phyloP scores from a whole-genome alignment of 64 coral and sea anemone genomes.

The Actinia tenebrosa region DNA sequence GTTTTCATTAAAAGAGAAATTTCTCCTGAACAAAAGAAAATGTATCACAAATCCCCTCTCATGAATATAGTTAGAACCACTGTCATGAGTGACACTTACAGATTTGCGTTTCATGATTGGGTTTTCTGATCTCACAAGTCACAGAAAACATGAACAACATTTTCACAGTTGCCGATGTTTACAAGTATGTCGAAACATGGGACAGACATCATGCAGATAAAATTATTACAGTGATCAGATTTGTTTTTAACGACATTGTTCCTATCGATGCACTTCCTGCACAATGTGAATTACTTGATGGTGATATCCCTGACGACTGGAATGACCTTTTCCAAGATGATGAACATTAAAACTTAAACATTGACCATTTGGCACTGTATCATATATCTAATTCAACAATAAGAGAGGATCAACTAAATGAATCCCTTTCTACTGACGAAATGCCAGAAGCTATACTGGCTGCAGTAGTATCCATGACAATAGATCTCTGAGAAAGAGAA shows the following conservation, averaged over 20 bases:
- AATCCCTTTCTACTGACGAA: neutral
- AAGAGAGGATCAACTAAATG: neutral
- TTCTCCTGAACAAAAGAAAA: neutral
- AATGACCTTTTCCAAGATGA: conserved; percentile 52
- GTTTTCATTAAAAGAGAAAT: neutral
- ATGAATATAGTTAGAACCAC: conserved; percentile 35
- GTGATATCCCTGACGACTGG: conserved; percentile 63
- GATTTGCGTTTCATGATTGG: conserved; percentile 52
- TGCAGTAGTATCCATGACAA: neutral
- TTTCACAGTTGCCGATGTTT: conserved; percentile 42
- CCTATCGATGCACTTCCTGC: neutral
- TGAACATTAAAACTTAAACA: conserved; percentile 51
- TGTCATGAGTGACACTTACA: conserved; percentile 42
- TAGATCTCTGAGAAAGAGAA: no score
- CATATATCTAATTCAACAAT: neutral
- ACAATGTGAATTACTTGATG: conserved; percentile 30
- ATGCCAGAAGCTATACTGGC: neutral
- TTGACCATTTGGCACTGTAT: conserved; percentile 46
- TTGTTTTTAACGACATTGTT: conserved; percentile 17
- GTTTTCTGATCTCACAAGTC: conserved; percentile 52
- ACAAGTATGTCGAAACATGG: conserved; percentile 42
- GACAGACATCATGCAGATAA: neutral
- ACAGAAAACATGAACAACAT: conserved; percentile 24
- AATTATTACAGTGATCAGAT: neutral
- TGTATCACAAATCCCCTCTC: conserved; percentile 43